Percentiles rank a stretch among this genome's conserved stretches.
These are phyloP conservation scores for Poliocrania exsul DNA, from an alignment of 2,797 vertebrate genomes.

Conservation along the genomic window DNA sequence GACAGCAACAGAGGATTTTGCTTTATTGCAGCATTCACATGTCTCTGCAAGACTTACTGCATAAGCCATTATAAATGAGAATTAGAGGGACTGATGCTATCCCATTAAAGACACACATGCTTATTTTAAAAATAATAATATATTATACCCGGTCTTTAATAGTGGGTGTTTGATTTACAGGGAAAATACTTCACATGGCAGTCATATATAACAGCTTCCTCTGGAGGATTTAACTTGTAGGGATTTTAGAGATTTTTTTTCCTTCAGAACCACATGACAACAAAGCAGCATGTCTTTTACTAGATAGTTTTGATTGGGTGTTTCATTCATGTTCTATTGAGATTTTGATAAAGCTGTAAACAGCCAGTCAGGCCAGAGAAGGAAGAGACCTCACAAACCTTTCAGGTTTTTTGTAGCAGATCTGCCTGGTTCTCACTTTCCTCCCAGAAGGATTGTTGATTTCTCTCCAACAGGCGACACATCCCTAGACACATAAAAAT, in stretches of 20 bases:
- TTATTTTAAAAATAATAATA: neutral
- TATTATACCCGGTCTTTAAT: neutral
- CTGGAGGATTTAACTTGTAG: neutral
- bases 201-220: neutral
- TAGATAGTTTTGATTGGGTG: neutral
- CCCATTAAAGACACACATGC: neutral
- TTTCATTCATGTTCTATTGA: neutral
- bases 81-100: neutral
- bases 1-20: neutral
- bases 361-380: neutral
- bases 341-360: neutral
- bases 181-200: neutral
- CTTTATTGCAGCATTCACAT: neutral
- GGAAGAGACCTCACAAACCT: neutral
- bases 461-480: neutral
- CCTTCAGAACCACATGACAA: neutral
- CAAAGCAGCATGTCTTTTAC: neutral
- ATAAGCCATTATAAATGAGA: neutral
- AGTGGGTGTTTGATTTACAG: neutral
- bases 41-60: neutral
- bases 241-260: neutral
- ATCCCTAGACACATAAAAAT: neutral
- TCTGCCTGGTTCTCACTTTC: neutral
- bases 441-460: neutral
- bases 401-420: neutral